These are phyloP conservation scores for Salmo trutta DNA, from an alignment of 2,797 vertebrate genomes.

Conservation along the genomic window DNA sequence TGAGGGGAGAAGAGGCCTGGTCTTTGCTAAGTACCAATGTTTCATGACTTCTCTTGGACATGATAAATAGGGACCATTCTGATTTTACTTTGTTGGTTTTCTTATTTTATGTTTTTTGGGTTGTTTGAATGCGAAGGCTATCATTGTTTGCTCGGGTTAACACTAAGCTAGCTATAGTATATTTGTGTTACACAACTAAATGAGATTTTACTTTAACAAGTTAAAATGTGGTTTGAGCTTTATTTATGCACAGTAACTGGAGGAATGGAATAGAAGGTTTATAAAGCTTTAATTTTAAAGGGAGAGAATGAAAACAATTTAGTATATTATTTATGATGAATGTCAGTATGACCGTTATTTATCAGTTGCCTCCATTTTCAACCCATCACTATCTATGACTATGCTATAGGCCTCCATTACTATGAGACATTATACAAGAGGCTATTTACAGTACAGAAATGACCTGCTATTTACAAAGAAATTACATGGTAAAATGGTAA, in stretches of 20 bases:
- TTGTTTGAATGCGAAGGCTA: slow-evolving; percentile 35
- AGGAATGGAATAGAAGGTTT: slow-evolving; percentile 17
- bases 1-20: slow-evolving; percentile 55
- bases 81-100: slow-evolving; percentile 17
- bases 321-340: slow-evolving; percentile 14
- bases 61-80: slow-evolving; percentile 3
- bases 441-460: not conserved
- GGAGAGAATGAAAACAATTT: not conserved
- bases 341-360: slow-evolving; percentile 12
- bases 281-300: not conserved
- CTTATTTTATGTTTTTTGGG: slow-evolving; percentile 39
- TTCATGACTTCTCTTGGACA: slow-evolving; percentile 38
- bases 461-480: not conserved
- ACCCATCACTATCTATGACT: not conserved
- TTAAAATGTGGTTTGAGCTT: slow-evolving; percentile 45
- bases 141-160: slow-evolving; percentile 34
- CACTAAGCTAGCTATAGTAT: slow-evolving; percentile 58
- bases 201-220: slow-evolving; percentile 23
- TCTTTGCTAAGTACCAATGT: slow-evolving; percentile 59
- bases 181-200: slow-evolving; percentile 58
- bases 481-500: not conserved
- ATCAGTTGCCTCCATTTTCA: slow-evolving; percentile 12
- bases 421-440: not conserved
- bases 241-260: slow-evolving; percentile 32
- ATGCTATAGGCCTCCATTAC: not conserved